These are phyloP conservation scores for Reinhardtius hippoglossoides DNA, from an alignment of 2,113 vertebrate genomes.

Conservation along the genomic window DNA sequence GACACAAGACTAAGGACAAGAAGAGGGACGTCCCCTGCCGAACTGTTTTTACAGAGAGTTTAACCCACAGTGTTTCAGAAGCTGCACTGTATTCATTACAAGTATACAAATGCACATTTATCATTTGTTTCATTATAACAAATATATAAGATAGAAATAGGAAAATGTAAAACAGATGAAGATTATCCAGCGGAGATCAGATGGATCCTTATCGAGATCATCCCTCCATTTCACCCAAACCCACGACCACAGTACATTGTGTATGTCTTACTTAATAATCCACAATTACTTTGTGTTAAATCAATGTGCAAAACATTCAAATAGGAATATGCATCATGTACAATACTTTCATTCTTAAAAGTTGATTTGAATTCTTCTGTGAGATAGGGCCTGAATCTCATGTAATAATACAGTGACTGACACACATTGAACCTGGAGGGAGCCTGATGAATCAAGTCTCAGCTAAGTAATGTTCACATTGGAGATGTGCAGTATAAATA, in stretches of 20 bases:
- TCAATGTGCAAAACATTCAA: neutral
- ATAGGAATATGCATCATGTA: neutral
- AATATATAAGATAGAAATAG: neutral
- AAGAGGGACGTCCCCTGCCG: neutral
- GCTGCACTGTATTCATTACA: no score
- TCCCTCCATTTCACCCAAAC: neutral
- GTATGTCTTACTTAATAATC: neutral
- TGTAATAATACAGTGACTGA: no score
- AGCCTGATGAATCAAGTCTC: no score
- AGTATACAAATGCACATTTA: no score
- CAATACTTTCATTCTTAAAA: neutral
- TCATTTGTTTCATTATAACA: neutral
- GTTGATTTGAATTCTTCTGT: no score
- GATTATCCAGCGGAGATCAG: neutral
- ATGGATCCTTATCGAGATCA: neutral
- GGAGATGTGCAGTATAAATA: no score
- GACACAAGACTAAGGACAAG: constrained; percentile 20
- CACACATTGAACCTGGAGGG: no score
- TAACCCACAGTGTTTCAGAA: neutral
- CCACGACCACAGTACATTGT: neutral
- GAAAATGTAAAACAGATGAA: neutral
- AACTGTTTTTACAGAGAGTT: neutral
- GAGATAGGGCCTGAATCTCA: no score
- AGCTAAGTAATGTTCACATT: no score
- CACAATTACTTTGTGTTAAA: neutral